These are phyloP conservation scores for Furcifer pardalis DNA, from an alignment of 2,797 vertebrate genomes.

Conservation along the genomic window DNA sequence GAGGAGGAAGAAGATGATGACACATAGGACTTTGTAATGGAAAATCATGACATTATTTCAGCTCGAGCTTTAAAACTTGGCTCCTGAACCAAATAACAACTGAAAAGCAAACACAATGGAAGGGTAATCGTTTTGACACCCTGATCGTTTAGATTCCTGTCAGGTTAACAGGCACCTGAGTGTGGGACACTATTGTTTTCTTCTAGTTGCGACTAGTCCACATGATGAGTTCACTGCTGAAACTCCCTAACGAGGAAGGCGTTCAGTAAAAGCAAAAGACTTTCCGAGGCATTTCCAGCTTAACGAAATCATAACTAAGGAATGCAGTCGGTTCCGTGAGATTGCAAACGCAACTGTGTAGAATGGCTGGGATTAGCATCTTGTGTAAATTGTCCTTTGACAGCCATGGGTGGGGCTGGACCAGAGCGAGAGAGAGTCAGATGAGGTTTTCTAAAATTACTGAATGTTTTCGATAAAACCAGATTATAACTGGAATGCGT, in stretches of 20 bases:
- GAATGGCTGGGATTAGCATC: constrained; percentile 27
- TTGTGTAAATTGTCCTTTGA: constrained; percentile 4
- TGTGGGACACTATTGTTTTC: constrained; percentile 37
- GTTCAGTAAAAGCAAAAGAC: constrained; percentile 54
- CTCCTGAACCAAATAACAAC: constrained; percentile 12
- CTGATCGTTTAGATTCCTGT: constrained; percentile 36
- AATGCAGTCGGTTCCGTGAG: constrained; percentile 57
- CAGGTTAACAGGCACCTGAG: constrained; percentile 47
- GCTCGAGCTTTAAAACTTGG: constrained; percentile 30
- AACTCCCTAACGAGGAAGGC: constrained; percentile 52
- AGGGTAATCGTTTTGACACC: constrained; percentile 33
- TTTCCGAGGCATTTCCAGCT: constrained; percentile 51
- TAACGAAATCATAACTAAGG: constrained; percentile 51
- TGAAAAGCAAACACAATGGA: constrained; percentile 33
- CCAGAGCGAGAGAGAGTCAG: background rate
- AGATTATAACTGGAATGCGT: too few species aligned
- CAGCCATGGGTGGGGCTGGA: background rate
- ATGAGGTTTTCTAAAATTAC: background rate
- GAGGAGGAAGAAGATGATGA: constrained; percentile 6
- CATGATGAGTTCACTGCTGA: constrained; percentile 60
- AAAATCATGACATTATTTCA: constrained; percentile 42
- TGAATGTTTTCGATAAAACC: too few species aligned
- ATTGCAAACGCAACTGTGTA: constrained; percentile 27
- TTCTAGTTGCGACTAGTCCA: constrained; percentile 43
- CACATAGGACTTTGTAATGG: constrained; percentile 16